These are phyloP conservation scores for Phalloptychus januarius DNA, from an alignment of 2,797 vertebrate species.

Conservation along the genomic window DNA sequence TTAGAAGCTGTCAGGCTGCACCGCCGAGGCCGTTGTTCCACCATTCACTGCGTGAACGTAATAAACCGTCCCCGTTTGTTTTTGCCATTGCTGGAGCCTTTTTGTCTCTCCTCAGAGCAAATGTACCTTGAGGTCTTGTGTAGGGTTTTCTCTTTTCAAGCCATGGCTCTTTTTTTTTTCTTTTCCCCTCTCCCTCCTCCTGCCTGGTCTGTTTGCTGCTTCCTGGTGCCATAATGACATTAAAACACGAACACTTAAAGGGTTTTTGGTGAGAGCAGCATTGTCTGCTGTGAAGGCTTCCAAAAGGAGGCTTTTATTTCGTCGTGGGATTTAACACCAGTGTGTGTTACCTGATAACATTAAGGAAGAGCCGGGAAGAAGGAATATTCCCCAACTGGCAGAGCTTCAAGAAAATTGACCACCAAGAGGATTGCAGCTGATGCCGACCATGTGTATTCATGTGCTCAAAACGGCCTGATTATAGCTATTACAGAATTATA, in stretches of 20 bases:
- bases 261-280: conserved; percentile 80
- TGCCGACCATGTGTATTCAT: conserved; percentile 78
- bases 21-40: conserved; percentile 79
- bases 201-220: conserved; percentile 71
- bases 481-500: conserved; percentile 83
- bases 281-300: conserved; percentile 83
- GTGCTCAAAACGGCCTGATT: conserved; percentile 74
- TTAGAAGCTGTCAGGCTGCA: conserved; percentile 82
- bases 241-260: conserved; percentile 85
- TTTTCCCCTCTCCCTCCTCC: conserved; percentile 26
- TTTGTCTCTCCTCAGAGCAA: conserved; percentile 77
- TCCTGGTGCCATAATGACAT: conserved; percentile 82
- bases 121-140: conserved; percentile 84
- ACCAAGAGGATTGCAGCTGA: conserved; percentile 83
- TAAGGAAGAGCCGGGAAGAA: conserved; percentile 75
- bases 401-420: conserved; percentile 84
- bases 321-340: conserved; percentile 84
- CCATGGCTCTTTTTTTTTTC: conserved; percentile 23
- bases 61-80: conserved; percentile 79
- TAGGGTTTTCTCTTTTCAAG: conserved; percentile 78
- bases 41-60: conserved; percentile 76
- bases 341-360: conserved; percentile 88
- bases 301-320: conserved; percentile 83
- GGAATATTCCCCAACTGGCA: conserved; percentile 78
- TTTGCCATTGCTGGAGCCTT: conserved; percentile 66